These are phyloP conservation scores for Oxytorus armatus DNA, from an alignment of 2,888 invertebrate species.

Conservation along the genomic window DNA sequence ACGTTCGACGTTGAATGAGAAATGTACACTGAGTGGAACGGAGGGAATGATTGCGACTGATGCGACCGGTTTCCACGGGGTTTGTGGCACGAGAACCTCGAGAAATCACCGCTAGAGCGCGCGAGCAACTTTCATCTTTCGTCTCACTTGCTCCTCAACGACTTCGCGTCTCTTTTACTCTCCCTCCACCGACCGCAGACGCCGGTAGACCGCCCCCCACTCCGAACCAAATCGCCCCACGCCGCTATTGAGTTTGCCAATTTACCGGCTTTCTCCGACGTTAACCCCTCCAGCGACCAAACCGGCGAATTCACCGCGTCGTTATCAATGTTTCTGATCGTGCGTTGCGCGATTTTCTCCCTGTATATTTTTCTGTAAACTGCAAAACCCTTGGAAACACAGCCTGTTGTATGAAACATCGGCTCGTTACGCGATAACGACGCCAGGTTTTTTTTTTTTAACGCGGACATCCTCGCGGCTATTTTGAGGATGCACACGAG, in stretches of 20 bases:
- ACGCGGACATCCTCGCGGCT: too few species aligned
- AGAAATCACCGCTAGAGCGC: constrained; percentile 38
- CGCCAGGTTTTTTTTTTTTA: too few species aligned
- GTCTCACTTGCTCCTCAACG: neutral
- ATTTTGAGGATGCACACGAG: too few species aligned
- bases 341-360: constrained; percentile 24
- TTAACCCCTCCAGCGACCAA: too few species aligned
- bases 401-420: too few species aligned
- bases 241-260: constrained; percentile 54
- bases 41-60: too few species aligned
- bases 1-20: constrained; percentile 73
- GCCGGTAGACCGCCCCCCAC: too few species aligned
- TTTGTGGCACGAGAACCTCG: constrained; percentile 70
- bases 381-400: too few species aligned
- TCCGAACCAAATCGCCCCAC: too few species aligned
- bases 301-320: too few species aligned
- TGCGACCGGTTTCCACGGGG: constrained; percentile 72
- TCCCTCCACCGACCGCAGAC: constrained; percentile 9
- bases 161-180: constrained; percentile 25
- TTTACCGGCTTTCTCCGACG: constrained; percentile 50
- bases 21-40: constrained; percentile 71
- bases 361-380: too few species aligned
- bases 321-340: neutral
- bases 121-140: neutral
- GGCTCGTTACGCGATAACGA: too few species aligned